phyloP scores from a whole-genome alignment of 1,140 invertebrate species.

The Limonius californicus region DNA sequence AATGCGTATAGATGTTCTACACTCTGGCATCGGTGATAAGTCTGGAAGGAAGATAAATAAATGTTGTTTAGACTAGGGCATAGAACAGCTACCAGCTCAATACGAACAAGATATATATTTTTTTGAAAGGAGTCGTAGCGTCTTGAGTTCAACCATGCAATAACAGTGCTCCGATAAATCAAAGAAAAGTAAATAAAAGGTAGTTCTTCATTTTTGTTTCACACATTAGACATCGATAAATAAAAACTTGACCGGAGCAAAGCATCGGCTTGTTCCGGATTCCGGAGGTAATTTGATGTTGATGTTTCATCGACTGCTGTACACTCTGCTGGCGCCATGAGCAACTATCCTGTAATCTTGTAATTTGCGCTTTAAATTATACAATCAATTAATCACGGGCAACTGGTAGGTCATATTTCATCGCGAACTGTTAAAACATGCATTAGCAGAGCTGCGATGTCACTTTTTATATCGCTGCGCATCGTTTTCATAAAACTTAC shows the following conservation, averaged over 20 bases:
- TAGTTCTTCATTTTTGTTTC: background rate
- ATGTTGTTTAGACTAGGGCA: no score
- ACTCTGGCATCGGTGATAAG: no score
- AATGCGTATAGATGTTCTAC: no score
- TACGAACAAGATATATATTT: no score
- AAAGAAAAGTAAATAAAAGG: no score
- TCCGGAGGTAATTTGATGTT: slow-evolving; percentile 22
- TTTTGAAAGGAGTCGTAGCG: no score
- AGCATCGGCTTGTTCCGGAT: slow-evolving; percentile 20
- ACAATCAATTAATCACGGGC: slow-evolving; percentile 29
- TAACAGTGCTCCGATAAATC: no score
- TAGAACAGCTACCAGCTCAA: no score
- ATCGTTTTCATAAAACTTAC: slow-evolving; percentile 4
- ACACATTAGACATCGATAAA: slow-evolving; percentile 4
- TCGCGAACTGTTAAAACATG: slow-evolving; percentile 26
- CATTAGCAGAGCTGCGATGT: slow-evolving; percentile 20
- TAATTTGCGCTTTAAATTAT: slow-evolving; percentile 27
- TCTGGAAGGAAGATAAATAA: no score
- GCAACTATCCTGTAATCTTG: slow-evolving; percentile 24
- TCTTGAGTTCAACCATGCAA: no score
- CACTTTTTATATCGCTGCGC: slow-evolving; percentile 20
- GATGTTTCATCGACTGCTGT: slow-evolving; percentile 21
- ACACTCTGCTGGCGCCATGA: slow-evolving; percentile 24
- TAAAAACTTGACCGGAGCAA: slow-evolving; percentile 2
- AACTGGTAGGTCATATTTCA: slow-evolving; percentile 27